Conservation (phyloP, 2,797 vertebrate genomes). For the Artibeus jamaicensis region DNA sequence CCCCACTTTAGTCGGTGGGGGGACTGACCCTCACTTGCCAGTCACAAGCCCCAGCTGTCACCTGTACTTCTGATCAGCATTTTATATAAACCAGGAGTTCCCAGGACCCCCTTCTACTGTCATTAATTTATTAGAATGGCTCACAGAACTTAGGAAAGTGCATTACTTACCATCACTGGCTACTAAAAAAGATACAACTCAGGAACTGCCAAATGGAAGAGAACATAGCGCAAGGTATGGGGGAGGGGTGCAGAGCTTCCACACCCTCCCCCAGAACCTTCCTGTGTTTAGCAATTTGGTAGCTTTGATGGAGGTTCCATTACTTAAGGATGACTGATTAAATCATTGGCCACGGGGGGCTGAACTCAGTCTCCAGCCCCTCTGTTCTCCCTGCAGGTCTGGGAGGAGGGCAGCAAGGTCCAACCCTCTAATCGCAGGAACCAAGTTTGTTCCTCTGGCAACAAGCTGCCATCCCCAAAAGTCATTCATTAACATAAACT, state of each 20-base stretch:
- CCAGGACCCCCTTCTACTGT: background rate
- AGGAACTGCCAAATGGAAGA: background rate
- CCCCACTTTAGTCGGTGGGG: no score
- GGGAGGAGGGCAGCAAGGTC: background rate
- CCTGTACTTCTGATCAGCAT: background rate
- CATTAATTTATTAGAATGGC: background rate
- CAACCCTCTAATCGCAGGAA: background rate
- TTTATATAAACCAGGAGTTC: background rate
- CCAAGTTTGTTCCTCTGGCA: background rate
- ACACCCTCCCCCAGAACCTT: background rate
- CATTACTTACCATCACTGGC: background rate
- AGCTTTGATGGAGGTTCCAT: background rate
- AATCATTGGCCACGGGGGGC: background rate
- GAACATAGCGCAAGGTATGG: background rate
- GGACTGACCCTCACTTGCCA: no score
- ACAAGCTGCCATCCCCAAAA: background rate
- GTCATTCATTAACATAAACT: background rate
- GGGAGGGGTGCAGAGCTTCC: background rate
- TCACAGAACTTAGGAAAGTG: background rate
- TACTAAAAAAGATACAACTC: background rate
- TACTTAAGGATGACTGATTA: background rate
- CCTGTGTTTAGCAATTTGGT: background rate
- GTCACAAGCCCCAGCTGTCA: background rate
- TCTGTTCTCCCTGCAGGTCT: background rate
- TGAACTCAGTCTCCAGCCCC: background rate